Evolutionary conservation across 2,888 invertebrate genomes (phyloP).

Genomic region (Drosophila demipolita): DNA sequence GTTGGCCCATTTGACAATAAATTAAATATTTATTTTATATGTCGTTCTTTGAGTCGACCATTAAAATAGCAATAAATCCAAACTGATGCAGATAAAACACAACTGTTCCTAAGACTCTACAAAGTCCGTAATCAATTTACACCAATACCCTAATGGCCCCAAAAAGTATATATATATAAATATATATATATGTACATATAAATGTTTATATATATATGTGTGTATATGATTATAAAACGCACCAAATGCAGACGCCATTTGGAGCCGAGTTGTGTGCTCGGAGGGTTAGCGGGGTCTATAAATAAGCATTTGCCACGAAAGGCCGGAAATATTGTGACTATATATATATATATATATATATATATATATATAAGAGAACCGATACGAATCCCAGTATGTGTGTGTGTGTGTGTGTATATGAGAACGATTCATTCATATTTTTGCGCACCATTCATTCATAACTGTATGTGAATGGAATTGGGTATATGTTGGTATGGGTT

Average conservation of each 20-base stretch:
- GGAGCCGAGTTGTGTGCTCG: slow-evolving; percentile 30
- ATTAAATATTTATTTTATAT: not conserved
- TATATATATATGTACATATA: too few relatives aligned
- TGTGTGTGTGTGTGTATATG: slow-evolving; percentile 15
- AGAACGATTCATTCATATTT: slow-evolving; percentile 57
- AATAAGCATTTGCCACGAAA: slow-evolving; percentile 50
- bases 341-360: slow-evolving; percentile 29
- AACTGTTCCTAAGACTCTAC: not conserved
- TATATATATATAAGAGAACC: not conserved
- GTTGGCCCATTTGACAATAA: not conserved
- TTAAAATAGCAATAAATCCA: not conserved
- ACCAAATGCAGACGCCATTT: slow-evolving; percentile 38
- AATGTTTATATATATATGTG: not conserved
- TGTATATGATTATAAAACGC: not conserved
- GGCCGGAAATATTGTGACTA: slow-evolving; percentile 78
- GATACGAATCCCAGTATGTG: slow-evolving; percentile 29
- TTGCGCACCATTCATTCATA: slow-evolving; percentile 64
- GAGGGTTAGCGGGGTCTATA: slow-evolving; percentile 36
- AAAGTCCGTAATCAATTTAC: not conserved
- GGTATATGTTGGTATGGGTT: slow-evolving; percentile 12
- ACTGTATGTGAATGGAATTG: slow-evolving; percentile 52
- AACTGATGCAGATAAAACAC: not conserved
- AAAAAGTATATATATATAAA: not conserved
- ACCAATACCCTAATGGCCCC: not conserved
- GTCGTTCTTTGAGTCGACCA: not conserved